Evolutionary conservation across 2,888 invertebrate genomes (phyloP).

Genomic region (Drosophila subsilvestris): DNA sequence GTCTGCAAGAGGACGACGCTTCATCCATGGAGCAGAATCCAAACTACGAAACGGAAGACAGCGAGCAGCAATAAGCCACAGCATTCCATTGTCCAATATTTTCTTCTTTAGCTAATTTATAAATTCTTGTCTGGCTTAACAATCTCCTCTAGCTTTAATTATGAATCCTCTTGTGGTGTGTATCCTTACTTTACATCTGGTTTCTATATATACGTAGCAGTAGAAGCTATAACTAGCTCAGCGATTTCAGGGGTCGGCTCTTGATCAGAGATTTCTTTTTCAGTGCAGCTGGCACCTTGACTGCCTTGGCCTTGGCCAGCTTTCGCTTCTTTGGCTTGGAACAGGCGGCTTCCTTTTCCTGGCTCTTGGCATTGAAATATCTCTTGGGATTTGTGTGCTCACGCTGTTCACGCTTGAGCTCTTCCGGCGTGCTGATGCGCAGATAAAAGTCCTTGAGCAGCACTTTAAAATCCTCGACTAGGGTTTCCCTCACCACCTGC

Average conservation of each 20-base stretch:
- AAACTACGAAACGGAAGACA: not conserved
- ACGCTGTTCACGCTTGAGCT: constrained; percentile 57
- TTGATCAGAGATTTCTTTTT: constrained; percentile 40
- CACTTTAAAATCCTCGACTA: constrained; percentile 83
- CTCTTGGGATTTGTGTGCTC: constrained; percentile 49
- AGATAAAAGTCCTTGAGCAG: constrained; percentile 81
- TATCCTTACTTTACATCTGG: constrained; percentile 3
- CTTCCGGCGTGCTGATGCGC: constrained; percentile 71
- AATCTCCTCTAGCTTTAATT: not conserved
- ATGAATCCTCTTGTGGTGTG: not conserved
- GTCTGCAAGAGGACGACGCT: too few species aligned
- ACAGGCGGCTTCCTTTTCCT: not conserved
- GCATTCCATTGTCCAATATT: not conserved
- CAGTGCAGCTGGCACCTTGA: not conserved
- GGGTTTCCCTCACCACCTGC: constrained; percentile 71
- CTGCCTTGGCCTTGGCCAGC: constrained; percentile 1
- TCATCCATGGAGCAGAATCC: not conserved
- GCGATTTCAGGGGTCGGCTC: constrained; percentile 40
- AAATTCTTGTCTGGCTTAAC: not conserved
- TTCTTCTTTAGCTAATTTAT: not conserved
- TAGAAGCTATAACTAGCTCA: constrained; percentile 28
- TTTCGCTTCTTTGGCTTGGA: constrained; percentile 32
- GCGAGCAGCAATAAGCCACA: not conserved
- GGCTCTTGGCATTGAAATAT: constrained; percentile 49
- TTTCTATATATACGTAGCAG: constrained; percentile 1